Percentiles rank a stretch among this genome's conserved stretches.
Conservation (phyloP, 2,888 invertebrate species). For the Drosophila mimica region DNA sequence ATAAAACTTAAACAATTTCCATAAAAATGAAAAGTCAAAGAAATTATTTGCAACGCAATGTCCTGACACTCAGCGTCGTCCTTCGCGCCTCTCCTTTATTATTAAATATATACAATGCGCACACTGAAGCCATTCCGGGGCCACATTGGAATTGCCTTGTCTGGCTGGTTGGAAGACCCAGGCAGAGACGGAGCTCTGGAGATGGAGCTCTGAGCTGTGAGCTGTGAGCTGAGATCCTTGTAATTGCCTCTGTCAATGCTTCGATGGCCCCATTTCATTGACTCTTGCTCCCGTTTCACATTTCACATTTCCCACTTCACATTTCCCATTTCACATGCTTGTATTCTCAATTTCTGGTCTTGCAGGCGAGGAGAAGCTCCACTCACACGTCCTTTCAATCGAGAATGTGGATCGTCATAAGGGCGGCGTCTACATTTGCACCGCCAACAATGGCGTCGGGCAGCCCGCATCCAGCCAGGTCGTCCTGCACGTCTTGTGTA, state of each 20-base stretch:
- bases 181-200: conserved; percentile 8
- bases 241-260: conserved; percentile 76
- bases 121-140: conserved; percentile 32
- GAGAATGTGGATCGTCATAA: conserved; percentile 88
- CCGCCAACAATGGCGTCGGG: conserved; percentile 88
- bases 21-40: conserved; percentile 75
- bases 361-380: conserved; percentile 87
- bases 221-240: conserved; percentile 37
- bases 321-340: neutral
- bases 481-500: conserved; percentile 88
- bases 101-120: conserved; percentile 71
- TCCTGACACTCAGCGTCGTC: conserved; percentile 13
- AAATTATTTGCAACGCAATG: conserved; percentile 58
- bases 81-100: conserved; percentile 45
- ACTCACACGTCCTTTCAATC: conserved; percentile 87
- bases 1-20: conserved; percentile 73
- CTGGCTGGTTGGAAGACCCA: conserved; percentile 12
- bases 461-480: conserved; percentile 88
- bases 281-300: conserved; percentile 49
- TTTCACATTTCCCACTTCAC: neutral
- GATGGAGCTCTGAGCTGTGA: conserved; percentile 11
- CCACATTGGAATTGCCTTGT: conserved; percentile 16
- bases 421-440: conserved; percentile 88
- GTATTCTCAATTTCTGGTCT: conserved; percentile 18
- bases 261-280: conserved; percentile 60